A percentile compares a stretch with the other conserved stretches of the same genome.
Evolutionary conservation across 2,797 vertebrate species (phyloP).

Genomic region (Scomberomorus guttatus): DNA sequence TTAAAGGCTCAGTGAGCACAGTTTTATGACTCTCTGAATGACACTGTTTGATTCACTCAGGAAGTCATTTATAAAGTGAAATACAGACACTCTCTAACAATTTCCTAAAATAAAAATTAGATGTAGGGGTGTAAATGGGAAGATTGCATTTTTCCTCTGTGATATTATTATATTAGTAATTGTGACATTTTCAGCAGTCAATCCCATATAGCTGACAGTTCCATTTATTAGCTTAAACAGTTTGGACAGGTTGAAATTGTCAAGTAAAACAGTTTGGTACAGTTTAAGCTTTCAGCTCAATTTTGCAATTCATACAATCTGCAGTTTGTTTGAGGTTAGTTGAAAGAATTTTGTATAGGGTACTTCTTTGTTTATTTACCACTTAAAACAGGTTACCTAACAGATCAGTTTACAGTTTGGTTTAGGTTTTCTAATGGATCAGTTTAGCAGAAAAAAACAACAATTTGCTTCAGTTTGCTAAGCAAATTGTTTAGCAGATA

Average conservation of each 20-base stretch:
- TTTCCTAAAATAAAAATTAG: slow-evolving; percentile 22
- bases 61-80: slow-evolving; percentile 32
- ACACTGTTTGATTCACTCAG: slow-evolving; percentile 32
- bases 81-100: neutral
- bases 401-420: neutral
- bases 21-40: slow-evolving; percentile 43
- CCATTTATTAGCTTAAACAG: neutral
- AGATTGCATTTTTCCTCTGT: neutral
- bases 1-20: slow-evolving; percentile 12
- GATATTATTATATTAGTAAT: neutral
- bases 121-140: neutral
- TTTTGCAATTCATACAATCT: no score
- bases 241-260: neutral
- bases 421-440: no score
- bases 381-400: neutral
- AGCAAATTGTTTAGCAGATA: neutral
- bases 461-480: no score
- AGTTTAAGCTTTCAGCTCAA: no score
- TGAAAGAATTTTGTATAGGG: no score
- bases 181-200: neutral
- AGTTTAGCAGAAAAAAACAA: neutral
- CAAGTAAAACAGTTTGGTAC: neutral
- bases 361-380: no score
- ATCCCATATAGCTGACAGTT: neutral
- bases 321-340: no score